These are phyloP conservation scores for Excalfactoria chinensis DNA, from an alignment of 2,113 vertebrate species.

Conservation along the genomic window DNA sequence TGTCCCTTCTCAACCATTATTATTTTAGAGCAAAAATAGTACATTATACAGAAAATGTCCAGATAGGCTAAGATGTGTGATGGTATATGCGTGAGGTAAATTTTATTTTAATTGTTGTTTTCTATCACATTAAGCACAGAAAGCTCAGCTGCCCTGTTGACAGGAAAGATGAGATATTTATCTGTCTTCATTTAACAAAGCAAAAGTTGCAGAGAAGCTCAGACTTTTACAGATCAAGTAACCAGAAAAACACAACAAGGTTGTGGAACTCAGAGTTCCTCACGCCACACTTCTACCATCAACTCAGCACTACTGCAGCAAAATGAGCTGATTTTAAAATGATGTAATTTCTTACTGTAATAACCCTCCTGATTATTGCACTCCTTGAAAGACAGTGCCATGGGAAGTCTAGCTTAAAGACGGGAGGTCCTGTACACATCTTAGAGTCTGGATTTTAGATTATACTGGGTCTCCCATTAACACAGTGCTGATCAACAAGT, in stretches of 20 bases:
- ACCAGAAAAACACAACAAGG: neutral
- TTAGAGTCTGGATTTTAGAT: neutral
- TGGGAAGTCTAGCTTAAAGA: neutral
- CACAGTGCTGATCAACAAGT: neutral
- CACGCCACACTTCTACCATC: neutral
- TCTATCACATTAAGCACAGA: slow-evolving; percentile 3
- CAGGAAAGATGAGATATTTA: slow-evolving; percentile 6
- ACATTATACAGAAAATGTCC: slow-evolving; percentile 17
- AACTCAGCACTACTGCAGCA: neutral
- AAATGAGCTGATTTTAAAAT: neutral
- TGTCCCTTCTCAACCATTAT: slow-evolving; percentile 35
- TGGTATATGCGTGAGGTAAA: neutral
- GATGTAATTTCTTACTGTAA: neutral
- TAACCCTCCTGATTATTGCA: neutral
- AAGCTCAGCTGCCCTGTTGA: neutral
- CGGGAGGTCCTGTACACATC: accelerated
- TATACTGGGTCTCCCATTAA: accelerated
- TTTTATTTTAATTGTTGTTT: slow-evolving; percentile 56
- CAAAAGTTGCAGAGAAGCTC: neutral
- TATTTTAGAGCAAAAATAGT: slow-evolving; percentile 43
- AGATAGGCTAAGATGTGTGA: neutral
- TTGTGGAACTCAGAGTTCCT: neutral
- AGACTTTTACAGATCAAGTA: neutral
- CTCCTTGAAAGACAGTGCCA: accelerated
- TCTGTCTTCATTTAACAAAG: slow-evolving; percentile 27